Percentiles rank a stretch among this genome's conserved stretches.
Evolutionary conservation across 2,797 vertebrate species (phyloP).

Genomic region (Pteropus rufus): DNA sequence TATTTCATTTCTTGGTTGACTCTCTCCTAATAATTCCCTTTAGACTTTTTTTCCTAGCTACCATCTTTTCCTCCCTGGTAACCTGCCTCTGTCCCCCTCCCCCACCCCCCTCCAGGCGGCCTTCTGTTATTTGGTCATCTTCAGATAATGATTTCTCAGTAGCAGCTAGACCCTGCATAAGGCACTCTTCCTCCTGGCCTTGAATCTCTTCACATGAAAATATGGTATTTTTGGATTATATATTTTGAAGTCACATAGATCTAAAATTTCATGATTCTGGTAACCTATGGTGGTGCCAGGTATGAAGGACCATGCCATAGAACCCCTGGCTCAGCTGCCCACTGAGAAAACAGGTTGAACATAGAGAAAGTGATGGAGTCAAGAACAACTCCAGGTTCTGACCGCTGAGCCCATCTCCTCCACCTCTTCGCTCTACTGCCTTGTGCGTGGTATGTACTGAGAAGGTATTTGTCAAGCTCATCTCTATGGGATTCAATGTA

Average conservation of each 20-base stretch:
- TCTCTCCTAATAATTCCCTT: neutral
- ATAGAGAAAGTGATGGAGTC: neutral
- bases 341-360: neutral
- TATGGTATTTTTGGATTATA: neutral
- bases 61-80: neutral
- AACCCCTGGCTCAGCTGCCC: neutral
- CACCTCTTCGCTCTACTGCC: neutral
- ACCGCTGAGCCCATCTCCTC: fast-evolving
- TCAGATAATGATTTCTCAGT: neutral
- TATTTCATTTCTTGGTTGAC: neutral
- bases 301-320: neutral
- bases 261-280: neutral
- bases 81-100: neutral
- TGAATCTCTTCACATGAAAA: neutral
- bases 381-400: neutral
- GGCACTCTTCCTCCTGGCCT: neutral
- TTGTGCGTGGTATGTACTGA: neutral
- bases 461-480: neutral
- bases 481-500: neutral
- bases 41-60: neutral
- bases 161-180: neutral
- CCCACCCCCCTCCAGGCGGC: neutral
- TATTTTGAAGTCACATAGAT: too few relatives aligned
- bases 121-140: neutral
- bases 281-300: neutral